Conservation (phyloP, 2,888 invertebrate genomes). For the Drosophila longiperda region DNA sequence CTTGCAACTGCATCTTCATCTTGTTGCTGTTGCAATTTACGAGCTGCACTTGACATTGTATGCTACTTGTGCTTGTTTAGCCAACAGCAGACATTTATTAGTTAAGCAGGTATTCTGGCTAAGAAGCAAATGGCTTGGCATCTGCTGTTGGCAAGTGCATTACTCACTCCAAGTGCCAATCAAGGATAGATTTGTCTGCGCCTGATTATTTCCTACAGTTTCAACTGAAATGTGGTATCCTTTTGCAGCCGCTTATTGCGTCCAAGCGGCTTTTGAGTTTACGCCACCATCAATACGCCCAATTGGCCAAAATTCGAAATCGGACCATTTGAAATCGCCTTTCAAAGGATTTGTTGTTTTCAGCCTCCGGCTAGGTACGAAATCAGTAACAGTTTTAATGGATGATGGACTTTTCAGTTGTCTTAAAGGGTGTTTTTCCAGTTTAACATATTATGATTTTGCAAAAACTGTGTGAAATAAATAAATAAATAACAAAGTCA, state of each 20-base stretch:
- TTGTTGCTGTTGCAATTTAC: constrained; percentile 28
- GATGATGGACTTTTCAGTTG: background rate
- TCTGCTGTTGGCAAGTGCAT: background rate
- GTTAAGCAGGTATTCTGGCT: background rate
- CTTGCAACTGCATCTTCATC: background rate
- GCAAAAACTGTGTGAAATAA: background rate
- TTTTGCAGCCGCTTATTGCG: background rate
- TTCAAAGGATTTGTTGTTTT: no score
- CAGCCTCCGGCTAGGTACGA: background rate
- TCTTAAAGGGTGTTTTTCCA: background rate
- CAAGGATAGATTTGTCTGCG: background rate
- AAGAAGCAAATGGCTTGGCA: background rate
- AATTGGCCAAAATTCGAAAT: background rate
- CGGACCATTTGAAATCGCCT: background rate
- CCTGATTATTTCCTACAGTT: background rate
- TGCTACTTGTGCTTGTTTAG: constrained; percentile 26
- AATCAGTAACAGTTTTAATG: background rate
- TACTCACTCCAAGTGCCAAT: background rate
- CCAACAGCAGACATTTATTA: constrained; percentile 19
- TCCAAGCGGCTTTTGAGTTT: constrained; percentile 1
- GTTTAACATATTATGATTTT: background rate
- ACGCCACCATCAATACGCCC: background rate
- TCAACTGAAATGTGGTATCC: background rate
- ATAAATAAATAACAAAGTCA: background rate
- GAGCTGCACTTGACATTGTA: constrained; percentile 60